These are phyloP conservation scores for Dione vanillae DNA, from an alignment of 2,888 invertebrate species.

Conservation along the genomic window DNA sequence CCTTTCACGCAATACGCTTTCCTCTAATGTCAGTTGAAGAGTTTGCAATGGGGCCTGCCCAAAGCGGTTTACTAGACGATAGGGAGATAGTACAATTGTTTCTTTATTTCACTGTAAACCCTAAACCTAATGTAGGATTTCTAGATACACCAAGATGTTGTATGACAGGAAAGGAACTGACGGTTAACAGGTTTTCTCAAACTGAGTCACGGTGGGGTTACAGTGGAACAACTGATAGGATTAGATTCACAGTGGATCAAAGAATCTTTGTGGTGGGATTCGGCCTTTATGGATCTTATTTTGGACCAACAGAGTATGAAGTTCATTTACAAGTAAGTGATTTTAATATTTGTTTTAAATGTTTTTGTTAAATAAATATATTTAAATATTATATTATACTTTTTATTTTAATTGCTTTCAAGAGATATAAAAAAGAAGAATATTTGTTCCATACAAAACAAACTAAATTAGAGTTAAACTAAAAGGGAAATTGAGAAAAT, in stretches of 20 bases:
- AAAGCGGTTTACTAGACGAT: conserved; percentile 90
- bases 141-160: conserved; percentile 89
- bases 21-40: conserved; percentile 94
- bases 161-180: conserved; percentile 91
- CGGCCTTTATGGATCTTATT: conserved; percentile 92
- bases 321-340: conserved; percentile 85
- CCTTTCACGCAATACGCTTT: conserved; percentile 90
- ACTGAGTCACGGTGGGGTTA: conserved; percentile 93
- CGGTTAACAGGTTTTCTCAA: conserved; percentile 88
- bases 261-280: conserved; percentile 93
- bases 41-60: conserved; percentile 90
- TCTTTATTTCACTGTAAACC: conserved; percentile 89
- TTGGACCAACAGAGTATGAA: conserved; percentile 90
- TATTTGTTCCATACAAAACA: too few species aligned
- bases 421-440: too few species aligned
- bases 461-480: too few species aligned
- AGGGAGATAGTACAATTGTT: conserved; percentile 90
- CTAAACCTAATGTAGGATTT: conserved; percentile 90
- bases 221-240: conserved; percentile 91
- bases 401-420: too few species aligned
- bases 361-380: too few species aligned
- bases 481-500: too few species aligned
- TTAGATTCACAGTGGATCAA: conserved; percentile 91
- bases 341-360: background rate
- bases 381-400: too few species aligned